These are phyloP conservation scores for Dioctria linearis DNA, from an alignment of 2,888 invertebrate species.

Conservation along the genomic window DNA sequence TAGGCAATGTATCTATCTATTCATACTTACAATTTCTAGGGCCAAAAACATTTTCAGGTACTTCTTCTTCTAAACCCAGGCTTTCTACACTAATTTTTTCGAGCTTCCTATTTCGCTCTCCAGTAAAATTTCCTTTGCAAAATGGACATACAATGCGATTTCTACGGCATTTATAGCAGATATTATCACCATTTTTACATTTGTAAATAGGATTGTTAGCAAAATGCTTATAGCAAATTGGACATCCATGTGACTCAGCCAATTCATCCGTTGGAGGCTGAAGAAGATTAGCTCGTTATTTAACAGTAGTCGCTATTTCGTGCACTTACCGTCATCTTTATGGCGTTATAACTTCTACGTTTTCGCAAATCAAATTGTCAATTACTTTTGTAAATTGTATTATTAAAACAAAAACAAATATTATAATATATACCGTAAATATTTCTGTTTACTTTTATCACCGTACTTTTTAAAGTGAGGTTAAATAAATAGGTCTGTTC, in stretches of 20 bases:
- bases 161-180: not conserved
- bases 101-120: not conserved
- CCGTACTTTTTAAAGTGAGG: too few relatives aligned
- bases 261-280: too few relatives aligned
- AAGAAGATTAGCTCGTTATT: too few relatives aligned
- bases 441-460: too few relatives aligned
- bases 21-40: not conserved
- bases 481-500: too few relatives aligned
- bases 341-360: too few relatives aligned
- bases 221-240: not conserved
- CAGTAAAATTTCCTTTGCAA: not conserved
- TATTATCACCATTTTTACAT: not conserved
- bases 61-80: not conserved
- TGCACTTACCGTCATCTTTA: too few relatives aligned
- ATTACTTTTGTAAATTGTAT: too few relatives aligned
- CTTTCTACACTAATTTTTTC: not conserved
- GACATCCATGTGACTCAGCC: not conserved
- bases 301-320: too few relatives aligned
- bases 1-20: not conserved
- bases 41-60: not conserved
- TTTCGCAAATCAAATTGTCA: too few relatives aligned
- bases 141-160: not conserved
- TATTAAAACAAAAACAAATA: too few relatives aligned
- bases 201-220: not conserved
- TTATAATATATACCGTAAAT: too few relatives aligned